Conservation (phyloP, 2,888 invertebrate species). For the Nomada ferruginata region DNA sequence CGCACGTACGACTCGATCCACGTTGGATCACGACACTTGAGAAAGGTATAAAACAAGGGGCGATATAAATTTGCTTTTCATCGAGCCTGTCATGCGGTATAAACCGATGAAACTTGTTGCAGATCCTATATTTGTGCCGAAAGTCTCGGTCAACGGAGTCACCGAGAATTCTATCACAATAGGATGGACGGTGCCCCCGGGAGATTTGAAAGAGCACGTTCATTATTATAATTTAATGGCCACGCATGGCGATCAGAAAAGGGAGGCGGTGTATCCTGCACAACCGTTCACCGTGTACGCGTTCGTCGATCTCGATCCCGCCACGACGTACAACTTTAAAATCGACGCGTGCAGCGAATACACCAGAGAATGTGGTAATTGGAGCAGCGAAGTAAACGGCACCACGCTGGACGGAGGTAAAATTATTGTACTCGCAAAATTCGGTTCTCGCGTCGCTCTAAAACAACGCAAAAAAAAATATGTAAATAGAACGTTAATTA, state of each 20-base stretch:
- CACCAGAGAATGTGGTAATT: constrained; percentile 90
- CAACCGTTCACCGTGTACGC: constrained; percentile 90
- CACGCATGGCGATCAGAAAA: constrained; percentile 83
- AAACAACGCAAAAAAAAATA: background rate
- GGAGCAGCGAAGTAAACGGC: constrained; percentile 91
- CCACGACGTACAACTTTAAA: constrained; percentile 92
- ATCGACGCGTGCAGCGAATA: constrained; percentile 93
- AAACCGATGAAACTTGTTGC: constrained; percentile 54
- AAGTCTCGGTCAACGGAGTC: constrained; percentile 90
- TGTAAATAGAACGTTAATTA: background rate
- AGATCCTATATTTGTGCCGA: constrained; percentile 92
- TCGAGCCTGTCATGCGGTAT: background rate
- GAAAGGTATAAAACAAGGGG: constrained; percentile 80
- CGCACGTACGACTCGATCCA: constrained; percentile 85
- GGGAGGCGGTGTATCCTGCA: constrained; percentile 88
- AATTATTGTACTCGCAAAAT: background rate
- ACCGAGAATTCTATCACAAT: constrained; percentile 91
- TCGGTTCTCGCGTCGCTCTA: background rate
- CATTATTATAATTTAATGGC: constrained; percentile 91
- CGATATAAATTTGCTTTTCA: background rate
- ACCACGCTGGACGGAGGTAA: constrained; percentile 91
- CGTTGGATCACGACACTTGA: constrained; percentile 87
- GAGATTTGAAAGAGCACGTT: constrained; percentile 88
- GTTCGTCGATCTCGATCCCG: constrained; percentile 91
- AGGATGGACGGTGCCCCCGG: constrained; percentile 90